Conservation (phyloP, 2,888 invertebrate species). For the Elysia crispata region DNA sequence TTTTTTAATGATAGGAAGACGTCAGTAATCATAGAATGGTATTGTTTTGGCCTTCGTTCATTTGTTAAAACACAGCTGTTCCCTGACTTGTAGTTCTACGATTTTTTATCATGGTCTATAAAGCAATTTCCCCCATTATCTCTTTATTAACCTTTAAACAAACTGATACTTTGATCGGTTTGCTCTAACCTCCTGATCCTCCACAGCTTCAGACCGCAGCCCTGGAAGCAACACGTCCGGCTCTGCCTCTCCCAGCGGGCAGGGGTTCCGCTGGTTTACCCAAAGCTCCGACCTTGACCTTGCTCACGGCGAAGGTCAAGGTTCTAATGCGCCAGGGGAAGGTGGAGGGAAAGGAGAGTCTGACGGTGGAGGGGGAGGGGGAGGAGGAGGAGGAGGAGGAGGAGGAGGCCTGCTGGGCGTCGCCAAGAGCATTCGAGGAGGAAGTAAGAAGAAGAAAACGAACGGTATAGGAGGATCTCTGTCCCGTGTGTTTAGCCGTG, state of each 20-base stretch:
- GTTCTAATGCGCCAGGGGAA: too few relatives aligned
- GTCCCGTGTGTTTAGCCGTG: slow-evolving; percentile 67
- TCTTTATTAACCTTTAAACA: too few relatives aligned
- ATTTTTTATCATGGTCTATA: too few relatives aligned
- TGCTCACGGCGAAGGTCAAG: neutral
- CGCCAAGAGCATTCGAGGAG: neutral
- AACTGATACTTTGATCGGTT: too few relatives aligned
- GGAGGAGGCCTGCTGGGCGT: neutral
- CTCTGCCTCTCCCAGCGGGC: neutral
- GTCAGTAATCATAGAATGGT: too few relatives aligned
- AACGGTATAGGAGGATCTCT: slow-evolving; percentile 67
- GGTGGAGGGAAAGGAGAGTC: neutral
- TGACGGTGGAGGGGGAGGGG: neutral
- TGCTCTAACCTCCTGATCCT: too few relatives aligned
- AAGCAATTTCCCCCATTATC: too few relatives aligned
- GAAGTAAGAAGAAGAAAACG: slow-evolving; percentile 60
- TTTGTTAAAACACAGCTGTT: too few relatives aligned
- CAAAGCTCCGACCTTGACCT: slow-evolving; percentile 43
- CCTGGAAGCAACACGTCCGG: slow-evolving; percentile 10
- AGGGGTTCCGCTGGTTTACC: slow-evolving; percentile 37
- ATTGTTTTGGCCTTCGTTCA: too few relatives aligned
- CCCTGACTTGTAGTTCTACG: too few relatives aligned
- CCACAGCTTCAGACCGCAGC: too few relatives aligned
- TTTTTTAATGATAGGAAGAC: too few relatives aligned
- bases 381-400: neutral